Evolutionary conservation across 2,113 vertebrate genomes (phyloP), one percentile per base, ranked within the genome.

Genomic region (Sialia sialis): DNA sequence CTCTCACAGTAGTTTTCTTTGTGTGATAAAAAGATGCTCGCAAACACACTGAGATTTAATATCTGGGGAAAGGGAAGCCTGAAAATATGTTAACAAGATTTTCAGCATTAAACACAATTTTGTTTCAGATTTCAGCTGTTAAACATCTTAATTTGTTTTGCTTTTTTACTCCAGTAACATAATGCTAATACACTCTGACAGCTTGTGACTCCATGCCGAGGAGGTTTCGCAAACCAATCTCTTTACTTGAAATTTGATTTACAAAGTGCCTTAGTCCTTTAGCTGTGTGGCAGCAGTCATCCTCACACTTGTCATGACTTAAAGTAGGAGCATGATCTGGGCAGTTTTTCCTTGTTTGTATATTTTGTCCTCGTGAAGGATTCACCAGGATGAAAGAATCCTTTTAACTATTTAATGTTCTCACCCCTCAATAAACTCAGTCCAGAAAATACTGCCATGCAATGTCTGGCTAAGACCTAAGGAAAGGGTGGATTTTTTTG

Each of bases 61-160:
- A 95, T 85, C 76, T 93, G 77, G 84, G 62, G 92, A 90, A 95
- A 97, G 84, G 95, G 96, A 97, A 97, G 94, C 93, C 95, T 96
- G 95, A 92, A 94, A 97, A 95, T 95, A 96, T 20, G 56, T 62
- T 98, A 98, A 98, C 93, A 97, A 96, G 97, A 97, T 98, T 98
- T 98, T 82, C 91, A 77, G 95, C 92, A 97, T 97, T 97, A 97
- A 98, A 97, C 91, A 94, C 97, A 97, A 98, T 97, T 97, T 95
- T 95, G 90, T 87, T 95, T 97, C 97, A 96, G 95, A 96, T 97
- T 97, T 97, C 96, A 96, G 95, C 97, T 97, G 97, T 97, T 98
- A 97, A 97, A 96, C 93, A 96, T 97, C 97, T 97, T 98, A 97
- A 98, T 98, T 97, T 97, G 97, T 97, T 97, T 97, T 97, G 95